Percentiles rank a stretch among this genome's conserved stretches.
phyloP scores from a whole-genome alignment of 2,888 invertebrate genomes.

The Aphidoletes aphidimyza region DNA sequence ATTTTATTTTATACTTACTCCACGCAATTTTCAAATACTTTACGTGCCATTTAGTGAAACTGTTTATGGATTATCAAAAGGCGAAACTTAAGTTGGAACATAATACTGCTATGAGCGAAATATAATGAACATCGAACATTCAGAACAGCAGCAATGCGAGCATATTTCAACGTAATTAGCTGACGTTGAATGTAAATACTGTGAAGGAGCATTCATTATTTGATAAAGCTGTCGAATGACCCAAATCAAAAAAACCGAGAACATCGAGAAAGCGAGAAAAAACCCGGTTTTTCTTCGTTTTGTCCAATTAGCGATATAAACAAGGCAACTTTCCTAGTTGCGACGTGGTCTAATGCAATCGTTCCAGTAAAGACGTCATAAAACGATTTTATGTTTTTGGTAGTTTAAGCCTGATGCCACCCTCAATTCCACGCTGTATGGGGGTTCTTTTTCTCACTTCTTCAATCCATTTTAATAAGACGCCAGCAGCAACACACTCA shows the following conservation, averaged over 20 bases:
- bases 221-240: background rate
- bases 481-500: background rate
- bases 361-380: constrained; percentile 45
- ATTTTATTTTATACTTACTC: background rate
- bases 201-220: constrained; percentile 3
- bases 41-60: background rate
- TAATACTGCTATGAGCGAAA: background rate
- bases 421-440: background rate
- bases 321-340: background rate
- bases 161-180: background rate
- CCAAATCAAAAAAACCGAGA: background rate
- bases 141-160: no score
- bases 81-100: background rate
- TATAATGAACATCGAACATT: no score
- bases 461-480: background rate
- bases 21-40: background rate
- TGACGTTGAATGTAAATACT: background rate
- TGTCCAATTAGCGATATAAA: constrained; percentile 30
- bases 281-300: background rate
- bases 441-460: background rate
- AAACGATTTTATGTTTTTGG: constrained; percentile 7
- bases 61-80: background rate
- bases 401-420: constrained; percentile 18
- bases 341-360: background rate
- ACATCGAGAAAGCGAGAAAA: no score